Evolutionary conservation across 1,140 invertebrate species (phyloP), one percentile per base, ranked within the genome.

Genomic region (Globodera ellingtonae): DNA sequence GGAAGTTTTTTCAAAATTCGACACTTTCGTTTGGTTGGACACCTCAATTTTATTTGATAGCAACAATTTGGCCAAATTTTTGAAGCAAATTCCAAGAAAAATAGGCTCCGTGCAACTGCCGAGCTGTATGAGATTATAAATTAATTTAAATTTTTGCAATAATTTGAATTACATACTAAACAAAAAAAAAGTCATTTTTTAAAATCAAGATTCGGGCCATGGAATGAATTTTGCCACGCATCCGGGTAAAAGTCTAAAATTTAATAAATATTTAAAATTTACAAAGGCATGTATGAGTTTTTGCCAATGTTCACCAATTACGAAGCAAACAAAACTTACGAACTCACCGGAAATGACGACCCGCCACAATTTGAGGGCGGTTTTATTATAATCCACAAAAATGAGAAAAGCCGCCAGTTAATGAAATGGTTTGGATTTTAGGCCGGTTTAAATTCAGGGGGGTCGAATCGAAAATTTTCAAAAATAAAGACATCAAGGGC

Each of bases 291-390:
- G 79, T 83, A 21, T 18, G 35, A 82, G 44, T 80, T 52, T 50
- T 24, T 80, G 35, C 79, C 79, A 13, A 9, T 80, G 18, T 47
- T 84, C 65, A 48, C 79, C 18, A 44, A 9, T 7, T 80, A 13
- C 21, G n/a, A 35, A 9, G 1, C 79, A 75, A 48, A 44, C 46
- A 82, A 15, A 79, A 82, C 80, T 18, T 79, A 24, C 7, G 52
- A 52, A 52, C 52, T 52, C 4, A 52, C 6, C 6, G 52, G 77
- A 79, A 47, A 80, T 79, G 6, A 6, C 52, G 52, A 52, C 6
- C 52, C 52, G 6, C 52, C 52, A 52, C 52, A 52, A 80, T 81
- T 82, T 21, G 79, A 80, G 24, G 81, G 81, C 9, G 81, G 81
- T 24, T 21, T 80, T 15, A 71, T 80, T 8, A 62, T 80, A 7